Percentiles rank a stretch among this genome's conserved stretches.
These are phyloP conservation scores for Drosophila demipolita DNA, from an alignment of 2,888 invertebrate genomes.

Conservation along the genomic window DNA sequence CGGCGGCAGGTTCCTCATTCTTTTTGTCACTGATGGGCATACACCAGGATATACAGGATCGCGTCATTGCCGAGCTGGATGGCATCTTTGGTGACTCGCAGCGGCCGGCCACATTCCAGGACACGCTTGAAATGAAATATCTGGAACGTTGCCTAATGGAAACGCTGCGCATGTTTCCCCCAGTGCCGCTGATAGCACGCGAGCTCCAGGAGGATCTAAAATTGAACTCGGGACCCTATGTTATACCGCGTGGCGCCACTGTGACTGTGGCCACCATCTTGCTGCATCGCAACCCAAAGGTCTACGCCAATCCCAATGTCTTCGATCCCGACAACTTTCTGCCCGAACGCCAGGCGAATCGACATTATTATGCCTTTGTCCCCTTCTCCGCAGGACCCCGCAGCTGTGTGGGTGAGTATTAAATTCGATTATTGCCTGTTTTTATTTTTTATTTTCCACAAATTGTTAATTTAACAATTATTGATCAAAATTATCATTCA, in stretches of 20 bases:
- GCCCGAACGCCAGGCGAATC: constrained; percentile 90
- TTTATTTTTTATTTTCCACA: background rate
- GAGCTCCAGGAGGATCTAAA: constrained; percentile 90
- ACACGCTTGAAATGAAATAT: constrained; percentile 94
- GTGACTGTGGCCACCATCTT: constrained; percentile 88
- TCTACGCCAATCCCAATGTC: constrained; percentile 91
- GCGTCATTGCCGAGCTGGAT: constrained; percentile 90
- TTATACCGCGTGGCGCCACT: constrained; percentile 90
- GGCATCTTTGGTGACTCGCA: constrained; percentile 91
- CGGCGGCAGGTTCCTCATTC: constrained; percentile 93
- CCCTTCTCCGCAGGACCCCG: constrained; percentile 94
- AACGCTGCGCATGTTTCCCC: constrained; percentile 91
- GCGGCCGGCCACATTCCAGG: constrained; percentile 91
- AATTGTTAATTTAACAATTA: background rate
- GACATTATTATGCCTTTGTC: constrained; percentile 93
- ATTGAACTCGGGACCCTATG: constrained; percentile 88
- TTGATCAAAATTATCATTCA: background rate
- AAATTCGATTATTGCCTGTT: background rate
- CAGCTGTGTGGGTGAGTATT: constrained; percentile 90
- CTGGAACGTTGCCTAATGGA: constrained; percentile 93
- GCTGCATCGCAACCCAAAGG: constrained; percentile 89
- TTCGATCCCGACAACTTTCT: constrained; percentile 95
- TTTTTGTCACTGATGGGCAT: constrained; percentile 91
- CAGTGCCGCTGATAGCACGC: constrained; percentile 91
- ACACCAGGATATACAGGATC: constrained; percentile 90